These are phyloP conservation scores for Cryptotermes secundus DNA, from an alignment of 1,140 invertebrate genomes.

Conservation along the genomic window DNA sequence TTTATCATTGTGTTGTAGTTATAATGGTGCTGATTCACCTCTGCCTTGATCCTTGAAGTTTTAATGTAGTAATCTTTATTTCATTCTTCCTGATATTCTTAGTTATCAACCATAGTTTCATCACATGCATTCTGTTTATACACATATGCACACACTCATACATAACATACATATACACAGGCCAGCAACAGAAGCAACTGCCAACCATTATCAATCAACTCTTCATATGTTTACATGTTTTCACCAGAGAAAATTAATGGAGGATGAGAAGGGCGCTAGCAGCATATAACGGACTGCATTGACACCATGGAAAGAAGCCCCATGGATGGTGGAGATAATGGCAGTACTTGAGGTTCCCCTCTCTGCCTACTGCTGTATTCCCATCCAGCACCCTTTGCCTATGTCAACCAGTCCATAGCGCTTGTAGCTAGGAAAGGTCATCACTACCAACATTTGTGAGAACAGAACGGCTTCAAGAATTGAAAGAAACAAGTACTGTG, in stretches of 20 bases:
- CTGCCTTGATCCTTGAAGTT: background rate
- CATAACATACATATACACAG: background rate
- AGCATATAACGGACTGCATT: too few relatives aligned
- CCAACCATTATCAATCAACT: background rate
- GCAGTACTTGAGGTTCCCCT: too few relatives aligned
- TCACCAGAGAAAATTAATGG: background rate
- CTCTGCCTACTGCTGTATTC: too few relatives aligned
- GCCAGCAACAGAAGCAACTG: background rate
- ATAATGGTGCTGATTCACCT: background rate
- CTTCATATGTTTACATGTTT: background rate
- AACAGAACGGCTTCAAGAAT: too few relatives aligned
- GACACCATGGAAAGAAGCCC: too few relatives aligned
- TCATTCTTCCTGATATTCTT: background rate
- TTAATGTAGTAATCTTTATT: background rate
- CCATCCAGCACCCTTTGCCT: too few relatives aligned
- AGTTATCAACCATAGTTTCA: background rate
- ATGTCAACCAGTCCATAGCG: too few relatives aligned
- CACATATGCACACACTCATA: background rate
- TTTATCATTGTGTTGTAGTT: background rate
- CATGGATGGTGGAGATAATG: too few relatives aligned
- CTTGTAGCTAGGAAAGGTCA: too few relatives aligned
- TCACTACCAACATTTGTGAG: too few relatives aligned
- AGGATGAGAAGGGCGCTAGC: too few relatives aligned
- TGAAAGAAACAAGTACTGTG: too few relatives aligned
- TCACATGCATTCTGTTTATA: background rate